Evolutionary conservation across 2,113 vertebrate species (phyloP), one percentile per base, ranked within the genome.

Genomic region (Suricata suricatta): DNA sequence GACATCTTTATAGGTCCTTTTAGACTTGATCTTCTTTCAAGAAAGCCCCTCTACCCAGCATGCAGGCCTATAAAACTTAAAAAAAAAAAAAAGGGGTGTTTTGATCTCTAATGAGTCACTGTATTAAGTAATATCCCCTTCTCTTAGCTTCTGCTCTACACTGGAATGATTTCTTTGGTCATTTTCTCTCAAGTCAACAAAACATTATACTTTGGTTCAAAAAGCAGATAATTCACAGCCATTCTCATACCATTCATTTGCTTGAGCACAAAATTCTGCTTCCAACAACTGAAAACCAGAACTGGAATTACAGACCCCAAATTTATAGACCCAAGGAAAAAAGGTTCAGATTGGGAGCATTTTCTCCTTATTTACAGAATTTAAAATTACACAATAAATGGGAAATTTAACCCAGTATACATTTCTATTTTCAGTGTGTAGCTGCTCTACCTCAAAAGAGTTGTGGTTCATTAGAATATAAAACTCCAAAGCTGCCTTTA

Each of bases 151-250:
- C 41, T 79, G 69, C 12, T 38, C 31, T 64, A 85, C 19, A 72
- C 8, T 93, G 54, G 21, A 71, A 77, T 83, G 52, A 77, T 60
- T 81, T 50, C 44, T 79, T 71, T 69, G 50, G 21, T 84, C 63
- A 77, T 41, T 80, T 86, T 74, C 63, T 69, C 54, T 72, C 33
- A 79, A 17, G 52, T 57, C 80, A 80, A 94, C 10, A 69, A 90
- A 93, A 90, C 16, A 8, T 81, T 74, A 90, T 14, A 93, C 35
- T 89, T 89, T 57, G 41, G 82, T 35, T 84, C 54, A 93, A 89
- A 63, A 94, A 35, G 35, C 29, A 96, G 16, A 14, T 50, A 83
- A 88, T 66, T 83, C 21, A 79, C 21, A 79, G 47, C 10, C 88
- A 57, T 68, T 92, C 88, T 71, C 38, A 71, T 15, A 91, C 1